phyloP scores from a whole-genome alignment of 2,888 invertebrate genomes.

The Xestoiulus laeticollis region DNA sequence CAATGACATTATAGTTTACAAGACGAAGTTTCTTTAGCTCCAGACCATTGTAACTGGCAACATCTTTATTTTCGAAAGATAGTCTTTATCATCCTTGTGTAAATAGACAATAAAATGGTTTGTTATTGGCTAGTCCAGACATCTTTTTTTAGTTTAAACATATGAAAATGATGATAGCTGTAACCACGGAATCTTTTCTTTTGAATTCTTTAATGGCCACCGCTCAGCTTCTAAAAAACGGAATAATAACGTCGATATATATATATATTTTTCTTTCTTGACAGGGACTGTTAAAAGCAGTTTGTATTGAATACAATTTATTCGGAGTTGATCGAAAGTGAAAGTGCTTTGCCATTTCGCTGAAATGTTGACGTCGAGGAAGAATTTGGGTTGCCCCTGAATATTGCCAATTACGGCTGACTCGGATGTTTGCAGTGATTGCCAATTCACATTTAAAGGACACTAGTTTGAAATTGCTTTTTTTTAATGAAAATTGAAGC shows the following conservation, averaged over 20 bases:
- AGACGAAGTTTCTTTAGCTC: not conserved
- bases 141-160: not conserved
- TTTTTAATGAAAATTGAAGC: not conserved
- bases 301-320: not conserved
- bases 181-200: not conserved
- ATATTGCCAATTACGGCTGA: slow-evolving; percentile 4
- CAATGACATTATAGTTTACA: not conserved
- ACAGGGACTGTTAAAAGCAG: not conserved
- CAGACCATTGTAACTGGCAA: not conserved
- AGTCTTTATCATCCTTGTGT: not conserved
- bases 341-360: not conserved
- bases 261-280: not conserved
- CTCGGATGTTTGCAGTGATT: slow-evolving; percentile 3
- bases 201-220: not conserved
- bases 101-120: not conserved
- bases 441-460: not conserved
- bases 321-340: not conserved
- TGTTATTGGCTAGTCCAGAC: not conserved
- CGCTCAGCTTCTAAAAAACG: not conserved
- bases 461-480: not conserved
- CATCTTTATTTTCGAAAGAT: not conserved
- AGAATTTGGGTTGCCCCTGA: not conserved
- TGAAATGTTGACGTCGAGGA: not conserved
- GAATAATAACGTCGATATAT: not conserved
- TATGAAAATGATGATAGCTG: not conserved